A percentile compares a stretch with the other conserved stretches of the same genome.
Conservation (phyloP, 1,140 invertebrate species). For the Pissodes strobi region DNA sequence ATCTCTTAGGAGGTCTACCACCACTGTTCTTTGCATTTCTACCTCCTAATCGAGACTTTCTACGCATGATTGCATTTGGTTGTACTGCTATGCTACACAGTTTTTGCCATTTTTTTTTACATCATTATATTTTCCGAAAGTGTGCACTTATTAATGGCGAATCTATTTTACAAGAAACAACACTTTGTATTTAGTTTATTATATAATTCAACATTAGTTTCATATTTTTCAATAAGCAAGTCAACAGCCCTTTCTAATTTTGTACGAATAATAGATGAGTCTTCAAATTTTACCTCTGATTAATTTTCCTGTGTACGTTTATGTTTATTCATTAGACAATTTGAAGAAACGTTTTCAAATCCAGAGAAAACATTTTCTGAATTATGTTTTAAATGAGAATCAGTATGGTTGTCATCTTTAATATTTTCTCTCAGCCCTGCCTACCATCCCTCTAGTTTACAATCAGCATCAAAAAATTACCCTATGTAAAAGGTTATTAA, state of each 20-base stretch:
- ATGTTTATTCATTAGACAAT: neutral
- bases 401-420: neutral
- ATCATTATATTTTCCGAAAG: neutral
- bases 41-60: neutral
- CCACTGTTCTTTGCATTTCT: neutral
- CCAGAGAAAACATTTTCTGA: neutral
- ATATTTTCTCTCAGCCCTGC: neutral
- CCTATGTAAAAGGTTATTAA: neutral
- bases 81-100: neutral
- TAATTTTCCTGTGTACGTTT: neutral
- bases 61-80: neutral
- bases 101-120: neutral
- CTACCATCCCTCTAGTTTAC: neutral
- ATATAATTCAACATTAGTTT: neutral
- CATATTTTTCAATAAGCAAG: neutral
- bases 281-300: neutral
- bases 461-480: neutral
- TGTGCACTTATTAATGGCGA: neutral
- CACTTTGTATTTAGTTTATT: neutral
- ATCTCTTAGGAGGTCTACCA: neutral
- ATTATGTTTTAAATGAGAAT: neutral
- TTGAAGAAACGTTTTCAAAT: neutral
- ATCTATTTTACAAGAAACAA: neutral
- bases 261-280: neutral
- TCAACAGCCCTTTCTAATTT: neutral